phyloP scores from a whole-genome alignment of 2,888 invertebrate species.

The Rapana venosa region DNA sequence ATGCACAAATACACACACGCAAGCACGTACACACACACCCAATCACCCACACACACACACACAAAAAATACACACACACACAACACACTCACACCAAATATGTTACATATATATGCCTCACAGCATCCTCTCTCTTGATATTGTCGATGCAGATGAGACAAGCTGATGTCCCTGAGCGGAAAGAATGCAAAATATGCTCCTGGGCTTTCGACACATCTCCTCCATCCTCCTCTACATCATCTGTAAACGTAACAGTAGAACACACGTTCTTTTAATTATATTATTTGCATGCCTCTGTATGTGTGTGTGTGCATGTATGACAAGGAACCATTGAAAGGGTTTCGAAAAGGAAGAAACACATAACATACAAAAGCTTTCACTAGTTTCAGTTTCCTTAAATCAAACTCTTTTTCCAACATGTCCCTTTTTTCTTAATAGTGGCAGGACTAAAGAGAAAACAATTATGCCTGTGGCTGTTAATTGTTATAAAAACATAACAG shows the following conservation, averaged over 20 bases:
- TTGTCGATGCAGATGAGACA: constrained; percentile 95
- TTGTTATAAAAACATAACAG: too few species aligned
- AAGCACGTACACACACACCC: background rate
- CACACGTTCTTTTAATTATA: background rate
- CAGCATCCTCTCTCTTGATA: constrained; percentile 87
- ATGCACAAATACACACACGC: background rate
- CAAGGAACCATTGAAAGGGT: too few species aligned
- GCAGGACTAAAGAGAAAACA: too few species aligned
- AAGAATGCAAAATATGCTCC: constrained; percentile 87
- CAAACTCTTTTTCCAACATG: too few species aligned
- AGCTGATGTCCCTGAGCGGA: constrained; percentile 88
- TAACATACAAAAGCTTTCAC: too few species aligned
- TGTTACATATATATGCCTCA: constrained; percentile 55
- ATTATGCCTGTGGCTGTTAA: too few species aligned
- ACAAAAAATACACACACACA: background rate
- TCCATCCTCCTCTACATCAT: constrained; percentile 53
- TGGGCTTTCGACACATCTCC: constrained; percentile 80
- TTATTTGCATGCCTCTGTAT: background rate
- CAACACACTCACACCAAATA: background rate
- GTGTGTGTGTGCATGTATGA: background rate
- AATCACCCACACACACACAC: background rate
- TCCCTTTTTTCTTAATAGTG: too few species aligned
- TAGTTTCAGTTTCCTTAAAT: too few species aligned
- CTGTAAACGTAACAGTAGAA: constrained; percentile 36
- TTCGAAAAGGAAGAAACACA: too few species aligned